Conservation (phyloP, 1,140 invertebrate species). For the Mycetomoellerius zeteki region DNA sequence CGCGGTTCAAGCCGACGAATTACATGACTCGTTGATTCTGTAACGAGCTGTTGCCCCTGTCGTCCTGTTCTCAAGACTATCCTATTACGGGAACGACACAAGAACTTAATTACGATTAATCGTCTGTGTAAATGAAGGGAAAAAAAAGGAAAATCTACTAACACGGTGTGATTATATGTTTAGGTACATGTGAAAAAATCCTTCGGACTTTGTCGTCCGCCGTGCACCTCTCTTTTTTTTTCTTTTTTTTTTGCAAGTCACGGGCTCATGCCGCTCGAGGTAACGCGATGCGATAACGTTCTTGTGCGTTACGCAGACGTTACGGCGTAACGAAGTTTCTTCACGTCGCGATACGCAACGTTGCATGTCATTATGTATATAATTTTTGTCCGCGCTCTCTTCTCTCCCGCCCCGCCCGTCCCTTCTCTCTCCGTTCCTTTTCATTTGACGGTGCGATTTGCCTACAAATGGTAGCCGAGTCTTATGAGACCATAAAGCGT, state of each 20-base stretch:
- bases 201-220: background rate
- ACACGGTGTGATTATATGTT: background rate
- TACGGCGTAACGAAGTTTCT: constrained; percentile 42
- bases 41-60: constrained; percentile 2
- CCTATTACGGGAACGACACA: constrained; percentile 4
- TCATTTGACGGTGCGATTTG: background rate
- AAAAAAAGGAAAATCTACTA: background rate
- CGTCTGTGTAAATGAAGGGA: background rate
- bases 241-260: constrained; percentile 41
- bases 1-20: constrained; percentile 9
- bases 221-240: background rate
- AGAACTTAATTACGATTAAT: constrained; percentile 38
- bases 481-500: background rate
- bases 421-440: background rate
- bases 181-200: background rate
- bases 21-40: constrained; percentile 36
- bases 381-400: constrained; percentile 38
- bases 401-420: background rate
- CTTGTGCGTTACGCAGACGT: constrained; percentile 13
- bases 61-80: constrained; percentile 1
- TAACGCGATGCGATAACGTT: constrained; percentile 29
- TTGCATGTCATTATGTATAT: constrained; percentile 36
- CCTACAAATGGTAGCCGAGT: constrained; percentile 28
- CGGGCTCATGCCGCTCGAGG: background rate
- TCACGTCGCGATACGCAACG: constrained; percentile 35